Evolutionary conservation across 2,113 vertebrate genomes (phyloP).

Genomic region (Upupa epops): DNA sequence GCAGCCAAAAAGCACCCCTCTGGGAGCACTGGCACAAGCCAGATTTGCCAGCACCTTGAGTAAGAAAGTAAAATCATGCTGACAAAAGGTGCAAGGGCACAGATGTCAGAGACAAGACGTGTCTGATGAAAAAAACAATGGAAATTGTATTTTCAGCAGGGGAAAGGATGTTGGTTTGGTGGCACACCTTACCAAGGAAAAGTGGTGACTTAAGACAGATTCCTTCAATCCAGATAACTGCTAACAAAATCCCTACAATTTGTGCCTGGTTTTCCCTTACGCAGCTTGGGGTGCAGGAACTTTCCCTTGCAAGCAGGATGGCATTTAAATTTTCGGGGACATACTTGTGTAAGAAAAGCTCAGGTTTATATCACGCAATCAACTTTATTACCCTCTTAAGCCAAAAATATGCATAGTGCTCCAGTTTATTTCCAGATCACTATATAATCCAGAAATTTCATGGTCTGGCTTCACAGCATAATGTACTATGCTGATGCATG

Average conservation of each 20-base stretch:
- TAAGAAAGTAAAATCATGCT: background rate
- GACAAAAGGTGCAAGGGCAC: background rate
- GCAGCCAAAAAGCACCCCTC: background rate
- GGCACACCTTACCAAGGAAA: background rate
- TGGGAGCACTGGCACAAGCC: rapidly evolving
- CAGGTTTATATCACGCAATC: background rate
- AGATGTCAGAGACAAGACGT: background rate
- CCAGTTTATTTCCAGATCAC: background rate
- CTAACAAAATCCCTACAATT: background rate
- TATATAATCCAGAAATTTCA: background rate
- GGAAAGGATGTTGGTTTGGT: background rate
- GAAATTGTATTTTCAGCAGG: background rate
- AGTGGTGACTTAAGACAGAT: background rate
- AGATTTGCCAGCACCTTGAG: background rate
- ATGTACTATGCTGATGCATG: background rate
- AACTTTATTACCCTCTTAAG: background rate
- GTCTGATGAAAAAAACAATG: background rate
- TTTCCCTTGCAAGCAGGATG: background rate
- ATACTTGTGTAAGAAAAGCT: background rate
- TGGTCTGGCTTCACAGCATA: background rate
- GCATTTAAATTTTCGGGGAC: background rate
- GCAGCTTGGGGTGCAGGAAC: background rate
- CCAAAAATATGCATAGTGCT: background rate
- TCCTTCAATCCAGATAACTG: background rate
- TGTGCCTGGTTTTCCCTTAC: background rate